Percentiles rank a stretch among this genome's conserved stretches.
These are phyloP conservation scores for Tetraneura akinire DNA, from an alignment of 1,140 invertebrate species.

Conservation along the genomic window DNA sequence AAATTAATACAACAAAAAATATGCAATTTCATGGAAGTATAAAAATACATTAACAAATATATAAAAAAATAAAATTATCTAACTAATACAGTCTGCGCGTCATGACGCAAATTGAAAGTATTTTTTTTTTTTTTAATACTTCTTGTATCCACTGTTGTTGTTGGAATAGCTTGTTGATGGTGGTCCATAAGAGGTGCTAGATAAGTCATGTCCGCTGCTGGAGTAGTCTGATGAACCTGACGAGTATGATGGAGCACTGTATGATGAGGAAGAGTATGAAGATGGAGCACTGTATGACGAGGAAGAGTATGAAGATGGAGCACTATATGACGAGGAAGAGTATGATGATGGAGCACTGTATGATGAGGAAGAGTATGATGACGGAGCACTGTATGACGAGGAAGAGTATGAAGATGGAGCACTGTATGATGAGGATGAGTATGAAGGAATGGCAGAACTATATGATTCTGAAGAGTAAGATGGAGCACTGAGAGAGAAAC, in stretches of 20 bases:
- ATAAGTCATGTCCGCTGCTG: conserved; percentile 10
- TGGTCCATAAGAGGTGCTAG: conserved; percentile 21
- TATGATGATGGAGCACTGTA: background rate
- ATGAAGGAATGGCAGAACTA: background rate
- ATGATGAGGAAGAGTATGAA: background rate
- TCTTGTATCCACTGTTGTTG: conserved; percentile 18
- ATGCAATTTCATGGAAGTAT: background rate
- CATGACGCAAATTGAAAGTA: background rate
- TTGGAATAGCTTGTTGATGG: conserved; percentile 6
- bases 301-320: background rate
- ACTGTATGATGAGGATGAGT: background rate
- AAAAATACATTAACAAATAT: conserved; percentile 16
- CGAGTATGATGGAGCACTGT: conserved; percentile 1
- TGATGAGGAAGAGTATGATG: background rate
- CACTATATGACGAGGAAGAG: background rate
- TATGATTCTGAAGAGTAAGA: conserved; percentile 9
- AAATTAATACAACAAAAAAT: conserved; percentile 11
- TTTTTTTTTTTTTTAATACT: background rate
- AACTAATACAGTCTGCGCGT: background rate
- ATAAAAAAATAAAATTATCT: background rate
- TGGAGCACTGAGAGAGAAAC: background rate
- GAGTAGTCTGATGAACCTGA: conserved; percentile 3
- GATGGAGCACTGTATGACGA: background rate
- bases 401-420: conserved; percentile 8
- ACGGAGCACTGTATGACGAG: background rate